Percentiles rank a stretch among this genome's conserved stretches.
Evolutionary conservation across 2,113 vertebrate species (phyloP).

Genomic region (Ictidomys tridecemlineatus): DNA sequence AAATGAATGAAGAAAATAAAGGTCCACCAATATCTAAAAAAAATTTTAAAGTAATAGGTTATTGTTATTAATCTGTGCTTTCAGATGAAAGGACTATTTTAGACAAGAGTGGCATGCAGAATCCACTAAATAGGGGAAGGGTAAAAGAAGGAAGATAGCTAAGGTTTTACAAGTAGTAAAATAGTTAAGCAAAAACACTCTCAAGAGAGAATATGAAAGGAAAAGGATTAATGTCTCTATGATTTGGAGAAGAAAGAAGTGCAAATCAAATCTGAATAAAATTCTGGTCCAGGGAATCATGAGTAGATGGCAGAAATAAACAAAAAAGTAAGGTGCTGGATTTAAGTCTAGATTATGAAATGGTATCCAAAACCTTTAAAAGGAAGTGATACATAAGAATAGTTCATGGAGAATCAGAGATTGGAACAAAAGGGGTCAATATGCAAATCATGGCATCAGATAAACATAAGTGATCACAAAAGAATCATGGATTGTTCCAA

Average conservation of each 20-base stretch:
- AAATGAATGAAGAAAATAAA: too few species aligned
- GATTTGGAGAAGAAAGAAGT: not conserved
- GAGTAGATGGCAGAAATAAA: not conserved
- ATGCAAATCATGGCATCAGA: not conserved
- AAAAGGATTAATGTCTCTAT: not conserved
- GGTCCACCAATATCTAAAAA: too few species aligned
- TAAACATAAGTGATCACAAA: not conserved
- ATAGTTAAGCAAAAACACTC: not conserved
- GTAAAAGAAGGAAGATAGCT: not conserved
- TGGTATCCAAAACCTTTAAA: not conserved
- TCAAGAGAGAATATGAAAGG: not conserved
- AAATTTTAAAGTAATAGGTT: too few species aligned
- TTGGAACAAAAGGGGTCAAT: not conserved
- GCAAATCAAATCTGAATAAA: not conserved
- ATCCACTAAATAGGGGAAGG: not conserved
- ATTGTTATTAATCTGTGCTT: not conserved
- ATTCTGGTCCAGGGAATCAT: not conserved
- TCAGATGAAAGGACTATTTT: not conserved
- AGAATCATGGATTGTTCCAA: not conserved
- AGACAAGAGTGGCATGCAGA: not conserved
- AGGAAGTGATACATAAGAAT: not conserved
- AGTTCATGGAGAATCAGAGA: not conserved
- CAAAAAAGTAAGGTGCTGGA: not conserved
- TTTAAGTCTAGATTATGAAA: not conserved
- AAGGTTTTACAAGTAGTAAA: not conserved